Evolutionary conservation across 2,797 vertebrate species (phyloP).

Genomic region (Hipposideros larvatus): DNA sequence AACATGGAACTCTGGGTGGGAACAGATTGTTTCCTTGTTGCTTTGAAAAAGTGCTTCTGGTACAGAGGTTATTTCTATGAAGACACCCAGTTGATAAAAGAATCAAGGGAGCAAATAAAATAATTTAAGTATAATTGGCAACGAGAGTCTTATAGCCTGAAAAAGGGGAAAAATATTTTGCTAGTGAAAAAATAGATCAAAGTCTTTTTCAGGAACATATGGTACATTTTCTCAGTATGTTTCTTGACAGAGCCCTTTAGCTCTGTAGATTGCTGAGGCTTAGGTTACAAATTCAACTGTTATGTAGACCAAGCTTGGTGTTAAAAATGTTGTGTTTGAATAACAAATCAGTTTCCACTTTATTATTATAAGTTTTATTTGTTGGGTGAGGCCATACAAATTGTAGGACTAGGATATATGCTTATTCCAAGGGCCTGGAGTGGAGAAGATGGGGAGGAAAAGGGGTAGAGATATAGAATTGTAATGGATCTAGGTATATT

Average conservation of each 20-base stretch:
- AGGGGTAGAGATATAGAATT: not conserved
- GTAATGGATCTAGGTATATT: not conserved
- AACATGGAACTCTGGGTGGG: not conserved
- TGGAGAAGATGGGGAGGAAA: not conserved
- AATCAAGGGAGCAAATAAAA: conserved; percentile 16
- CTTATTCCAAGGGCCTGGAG: not conserved
- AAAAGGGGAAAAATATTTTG: not conserved
- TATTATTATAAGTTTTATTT: not conserved
- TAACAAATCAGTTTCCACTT: not conserved
- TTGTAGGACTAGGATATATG: not conserved
- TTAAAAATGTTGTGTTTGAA: not conserved
- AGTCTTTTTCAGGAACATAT: not conserved
- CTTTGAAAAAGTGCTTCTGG: not conserved
- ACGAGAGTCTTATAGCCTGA: not conserved
- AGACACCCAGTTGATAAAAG: not conserved
- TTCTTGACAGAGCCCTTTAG: not conserved
- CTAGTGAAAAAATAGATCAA: conserved; percentile 34
- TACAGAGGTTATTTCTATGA: not conserved
- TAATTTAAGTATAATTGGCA: conserved; percentile 46
- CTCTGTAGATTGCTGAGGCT: conserved; percentile 28
- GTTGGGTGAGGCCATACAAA: not conserved
- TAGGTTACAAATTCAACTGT: conserved; percentile 26
- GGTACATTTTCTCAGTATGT: not conserved
- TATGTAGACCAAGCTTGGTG: not conserved
- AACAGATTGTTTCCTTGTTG: not conserved